These are phyloP conservation scores for Amaurobius ferox DNA, from an alignment of 2,888 invertebrate genomes.

Conservation along the genomic window DNA sequence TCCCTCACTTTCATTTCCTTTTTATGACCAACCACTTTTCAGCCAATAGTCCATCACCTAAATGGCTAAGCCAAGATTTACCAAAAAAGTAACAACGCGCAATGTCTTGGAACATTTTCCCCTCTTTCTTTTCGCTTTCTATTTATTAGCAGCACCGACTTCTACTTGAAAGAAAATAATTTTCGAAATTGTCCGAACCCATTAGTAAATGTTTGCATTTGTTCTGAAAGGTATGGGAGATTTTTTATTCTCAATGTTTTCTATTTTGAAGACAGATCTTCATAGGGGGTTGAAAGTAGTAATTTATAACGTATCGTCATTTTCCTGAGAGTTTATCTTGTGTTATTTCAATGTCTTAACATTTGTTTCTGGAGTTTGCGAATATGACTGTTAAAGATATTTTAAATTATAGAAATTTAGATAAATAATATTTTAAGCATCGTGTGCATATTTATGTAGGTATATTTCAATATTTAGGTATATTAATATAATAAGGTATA, in stretches of 20 bases:
- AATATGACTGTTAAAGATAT: no score
- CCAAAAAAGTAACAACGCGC: slow-evolving; percentile 36
- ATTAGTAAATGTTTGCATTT: slow-evolving; percentile 59
- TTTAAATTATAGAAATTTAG: no score
- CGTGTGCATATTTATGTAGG: no score
- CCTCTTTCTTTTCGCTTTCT: slow-evolving; percentile 9
- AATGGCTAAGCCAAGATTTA: slow-evolving; percentile 40
- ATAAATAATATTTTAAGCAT: no score
- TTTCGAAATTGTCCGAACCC: slow-evolving; percentile 63
- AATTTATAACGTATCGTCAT: not conserved
- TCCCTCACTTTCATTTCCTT: slow-evolving; percentile 1
- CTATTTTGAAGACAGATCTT: not conserved
- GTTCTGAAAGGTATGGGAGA: slow-evolving; percentile 15
- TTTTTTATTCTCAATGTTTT: not conserved
- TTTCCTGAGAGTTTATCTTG: no score
- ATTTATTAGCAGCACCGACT: slow-evolving; percentile 23
- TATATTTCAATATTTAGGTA: no score
- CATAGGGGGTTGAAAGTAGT: not conserved
- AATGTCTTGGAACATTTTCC: not conserved
- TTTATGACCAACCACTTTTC: not conserved
- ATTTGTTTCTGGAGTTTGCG: no score
- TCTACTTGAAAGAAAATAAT: slow-evolving; percentile 24
- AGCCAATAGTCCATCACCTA: slow-evolving; percentile 39
- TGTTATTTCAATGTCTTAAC: no score
- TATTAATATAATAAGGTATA: no score